Percentiles rank a stretch among this genome's conserved stretches.
Conservation (phyloP, 2,888 invertebrate species). For the Heliconius cydno region DNA sequence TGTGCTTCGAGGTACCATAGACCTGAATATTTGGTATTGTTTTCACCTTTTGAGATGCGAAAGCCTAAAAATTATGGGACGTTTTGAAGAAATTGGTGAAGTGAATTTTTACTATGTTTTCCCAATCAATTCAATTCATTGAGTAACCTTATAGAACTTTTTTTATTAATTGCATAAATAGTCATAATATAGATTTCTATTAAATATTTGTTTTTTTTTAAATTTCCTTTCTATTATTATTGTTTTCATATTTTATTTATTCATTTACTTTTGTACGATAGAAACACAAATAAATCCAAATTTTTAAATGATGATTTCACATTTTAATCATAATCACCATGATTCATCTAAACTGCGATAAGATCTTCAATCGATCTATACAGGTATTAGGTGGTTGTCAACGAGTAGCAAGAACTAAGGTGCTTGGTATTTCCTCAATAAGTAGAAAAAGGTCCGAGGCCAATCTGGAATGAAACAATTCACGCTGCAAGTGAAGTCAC, state of each 20-base stretch:
- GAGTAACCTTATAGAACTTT: too few species aligned
- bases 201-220: too few species aligned
- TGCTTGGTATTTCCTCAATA: conserved; percentile 29
- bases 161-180: too few species aligned
- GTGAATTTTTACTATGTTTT: too few species aligned
- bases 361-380: not conserved
- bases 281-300: not conserved
- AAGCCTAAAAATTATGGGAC: too few species aligned
- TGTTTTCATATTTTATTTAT: not conserved
- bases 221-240: too few species aligned
- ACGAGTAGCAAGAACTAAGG: conserved; percentile 4
- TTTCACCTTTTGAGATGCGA: too few species aligned
- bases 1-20: too few species aligned
- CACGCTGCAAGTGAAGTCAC: conserved; percentile 18
- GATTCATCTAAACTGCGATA: not conserved
- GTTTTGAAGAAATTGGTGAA: too few species aligned
- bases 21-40: too few species aligned
- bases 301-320: not conserved
- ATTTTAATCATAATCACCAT: not conserved
- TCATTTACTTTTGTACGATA: not conserved
- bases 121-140: too few species aligned
- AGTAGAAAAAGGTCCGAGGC: conserved; percentile 26
- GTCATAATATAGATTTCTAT: too few species aligned
- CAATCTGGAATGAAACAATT: conserved; percentile 32
- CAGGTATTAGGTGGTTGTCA: not conserved